Evolutionary conservation across 1,140 invertebrate genomes (phyloP).

Genomic region (Babylonia areolata): DNA sequence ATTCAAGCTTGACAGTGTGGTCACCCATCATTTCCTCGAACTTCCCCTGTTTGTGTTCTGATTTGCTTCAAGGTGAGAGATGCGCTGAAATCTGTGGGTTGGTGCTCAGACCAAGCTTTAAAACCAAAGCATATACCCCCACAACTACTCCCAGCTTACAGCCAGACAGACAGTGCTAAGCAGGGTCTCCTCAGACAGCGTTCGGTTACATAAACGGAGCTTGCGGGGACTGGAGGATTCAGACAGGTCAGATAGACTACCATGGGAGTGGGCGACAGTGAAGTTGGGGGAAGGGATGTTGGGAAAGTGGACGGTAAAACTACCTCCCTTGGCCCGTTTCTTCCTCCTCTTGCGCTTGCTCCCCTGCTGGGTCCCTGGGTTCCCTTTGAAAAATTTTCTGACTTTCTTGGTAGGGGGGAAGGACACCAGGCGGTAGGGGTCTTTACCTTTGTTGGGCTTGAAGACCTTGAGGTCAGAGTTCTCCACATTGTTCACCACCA

Average conservation of each 20-base stretch:
- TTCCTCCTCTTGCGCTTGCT: background rate
- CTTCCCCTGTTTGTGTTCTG: too few species aligned
- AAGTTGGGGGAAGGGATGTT: constrained; percentile 63
- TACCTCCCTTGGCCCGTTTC: background rate
- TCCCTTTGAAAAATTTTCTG: constrained; percentile 16
- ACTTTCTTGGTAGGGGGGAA: constrained; percentile 51
- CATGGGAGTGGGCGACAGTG: constrained; percentile 51
- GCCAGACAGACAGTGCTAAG: constrained; percentile 20
- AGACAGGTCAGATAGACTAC: constrained; percentile 34
- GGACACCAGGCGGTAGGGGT: constrained; percentile 53
- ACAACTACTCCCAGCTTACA: constrained; percentile 4
- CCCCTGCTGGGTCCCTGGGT: background rate
- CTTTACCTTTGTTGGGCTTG: constrained; percentile 67
- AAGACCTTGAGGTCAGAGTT: constrained; percentile 64
- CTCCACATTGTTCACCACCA: constrained; percentile 68
- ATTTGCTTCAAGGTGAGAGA: too few species aligned
- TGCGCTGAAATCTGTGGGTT: too few species aligned
- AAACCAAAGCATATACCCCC: too few species aligned
- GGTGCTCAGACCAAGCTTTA: too few species aligned
- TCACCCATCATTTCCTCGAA: too few species aligned
- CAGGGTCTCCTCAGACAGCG: constrained; percentile 52
- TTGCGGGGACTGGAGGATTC: constrained; percentile 58
- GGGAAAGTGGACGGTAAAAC: constrained; percentile 50
- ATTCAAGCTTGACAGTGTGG: too few species aligned
- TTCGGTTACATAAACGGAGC: constrained; percentile 59